Base-by-base conservation (phyloP, 92 coral and sea anemone species). In the Palythoa caribaeorum region DNA sequence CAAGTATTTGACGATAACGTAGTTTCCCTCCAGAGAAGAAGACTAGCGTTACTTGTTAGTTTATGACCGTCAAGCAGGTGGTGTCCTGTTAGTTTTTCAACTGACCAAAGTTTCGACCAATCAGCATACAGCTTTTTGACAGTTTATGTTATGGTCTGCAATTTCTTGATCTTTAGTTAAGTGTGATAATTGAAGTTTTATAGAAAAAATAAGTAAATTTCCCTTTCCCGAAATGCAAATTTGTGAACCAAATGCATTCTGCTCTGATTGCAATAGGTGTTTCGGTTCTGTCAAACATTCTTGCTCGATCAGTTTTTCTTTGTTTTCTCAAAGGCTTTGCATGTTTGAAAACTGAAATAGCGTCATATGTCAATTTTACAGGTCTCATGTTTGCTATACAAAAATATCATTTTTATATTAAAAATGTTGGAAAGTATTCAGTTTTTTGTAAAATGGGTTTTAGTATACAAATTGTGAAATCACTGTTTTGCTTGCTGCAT, bases 1-100 rank as follows among this genome's bases (percentile, higher is more conserved):
- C 66, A 97, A 96, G 93, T 97, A 97, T 97, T 96, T 94, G 90
- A 80, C 79, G 94, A 97, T 97, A 94, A 97, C 98, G 99, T 97
- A 96, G 99, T 97, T 91, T 86, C 94, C 92, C 87, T 94, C 86
- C 91, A 81, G 90, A 85, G 84, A 87, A 70, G 93, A 84, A 83
- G 87, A 81, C 87, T 91, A 89, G 78, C 89, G 71, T 92, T 89
- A 93, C 96, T 91, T 98, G 99, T 92, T 83, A 36, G 81, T 38
- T 76, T 78, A 70, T 86, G 44, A 88, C 85, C 92, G 74, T 87
- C 48, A 80, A 83, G 81, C 96, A 91, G 98, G 98, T 95, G 94
- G 80, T 73, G 71, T 77, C 84, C 75, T 90, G 84, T 79, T 88
- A 89, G 84, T 92, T 92, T 87, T 76, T 74, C 60, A 72, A 79